A percentile compares a stretch with the other conserved stretches of the same genome.
Evolutionary conservation across 2,888 invertebrate genomes (phyloP).

Genomic region (Limnephilus auricula): DNA sequence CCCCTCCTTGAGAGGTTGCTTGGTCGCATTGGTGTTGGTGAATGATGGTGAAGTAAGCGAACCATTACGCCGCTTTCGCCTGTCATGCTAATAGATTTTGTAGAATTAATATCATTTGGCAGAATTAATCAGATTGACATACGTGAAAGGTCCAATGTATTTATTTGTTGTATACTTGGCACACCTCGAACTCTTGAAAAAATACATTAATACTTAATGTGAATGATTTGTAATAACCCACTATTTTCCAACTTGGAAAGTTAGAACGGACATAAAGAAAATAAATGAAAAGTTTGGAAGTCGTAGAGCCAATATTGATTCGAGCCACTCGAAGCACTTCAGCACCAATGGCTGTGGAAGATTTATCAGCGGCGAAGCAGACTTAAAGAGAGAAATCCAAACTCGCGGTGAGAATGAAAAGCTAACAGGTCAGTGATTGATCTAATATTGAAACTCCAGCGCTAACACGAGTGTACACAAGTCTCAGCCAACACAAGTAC

Average conservation of each 20-base stretch:
- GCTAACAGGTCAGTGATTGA: slow-evolving; percentile 43
- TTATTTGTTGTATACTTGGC: not conserved
- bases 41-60: not conserved
- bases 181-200: not conserved
- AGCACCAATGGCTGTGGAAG: not conserved
- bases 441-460: slow-evolving; percentile 25
- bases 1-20: not conserved
- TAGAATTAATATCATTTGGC: not conserved
- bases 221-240: not conserved
- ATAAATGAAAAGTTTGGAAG: not conserved
- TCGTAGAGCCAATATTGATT: slow-evolving; percentile 9
- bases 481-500: not conserved
- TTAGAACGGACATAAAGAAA: slow-evolving; percentile 10
- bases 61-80: not conserved
- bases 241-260: not conserved
- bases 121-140: not conserved
- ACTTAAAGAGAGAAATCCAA: slow-evolving; percentile 13
- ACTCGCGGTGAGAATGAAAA: slow-evolving; percentile 41
- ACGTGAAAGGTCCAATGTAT: not conserved
- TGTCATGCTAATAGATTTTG: not conserved
- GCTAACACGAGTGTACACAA: not conserved
- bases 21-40: not conserved
- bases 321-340: not conserved
- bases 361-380: slow-evolving; percentile 38
- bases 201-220: not conserved